Percentiles rank a stretch among this genome's conserved stretches.
Evolutionary conservation across 2,888 invertebrate species (phyloP).

Genomic region (Panopea generosa): DNA sequence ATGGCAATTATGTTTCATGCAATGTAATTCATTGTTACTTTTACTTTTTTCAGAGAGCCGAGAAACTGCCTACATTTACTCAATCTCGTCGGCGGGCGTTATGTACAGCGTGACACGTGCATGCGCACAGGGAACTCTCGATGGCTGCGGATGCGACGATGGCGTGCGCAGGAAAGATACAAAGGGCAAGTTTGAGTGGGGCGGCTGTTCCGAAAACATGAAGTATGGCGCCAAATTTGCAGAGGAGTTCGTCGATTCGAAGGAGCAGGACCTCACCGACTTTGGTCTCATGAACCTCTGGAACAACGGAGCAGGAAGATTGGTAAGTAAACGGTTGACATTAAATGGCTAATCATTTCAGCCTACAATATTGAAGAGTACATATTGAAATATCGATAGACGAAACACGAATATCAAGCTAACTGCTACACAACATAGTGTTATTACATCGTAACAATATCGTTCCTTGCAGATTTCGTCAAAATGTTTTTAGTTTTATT

Average conservation of each 20-base stretch:
- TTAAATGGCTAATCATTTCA: no score
- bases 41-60: slow-evolving; percentile 90
- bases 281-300: slow-evolving; percentile 95
- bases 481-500: no score
- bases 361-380: no score
- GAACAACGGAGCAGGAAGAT: slow-evolving; percentile 96
- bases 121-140: slow-evolving; percentile 90
- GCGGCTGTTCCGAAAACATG: slow-evolving; percentile 94
- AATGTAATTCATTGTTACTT: background rate
- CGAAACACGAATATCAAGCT: no score
- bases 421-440: no score
- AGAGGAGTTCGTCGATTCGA: slow-evolving; percentile 93
- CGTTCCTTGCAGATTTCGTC: no score
- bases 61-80: slow-evolving; percentile 95
- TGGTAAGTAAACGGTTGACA: slow-evolving; percentile 88
- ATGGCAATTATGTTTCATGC: no score
- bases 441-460: no score
- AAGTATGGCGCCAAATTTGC: slow-evolving; percentile 93
- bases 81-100: slow-evolving; percentile 94
- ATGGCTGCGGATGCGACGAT: slow-evolving; percentile 95
- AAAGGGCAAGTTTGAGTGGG: slow-evolving; percentile 92
- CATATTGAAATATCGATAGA: no score
- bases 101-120: slow-evolving; percentile 95
- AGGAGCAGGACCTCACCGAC: slow-evolving; percentile 90
- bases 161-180: slow-evolving; percentile 90